These are phyloP conservation scores for Drosophila tani DNA, from an alignment of 1,140 invertebrate genomes.

Conservation along the genomic window DNA sequence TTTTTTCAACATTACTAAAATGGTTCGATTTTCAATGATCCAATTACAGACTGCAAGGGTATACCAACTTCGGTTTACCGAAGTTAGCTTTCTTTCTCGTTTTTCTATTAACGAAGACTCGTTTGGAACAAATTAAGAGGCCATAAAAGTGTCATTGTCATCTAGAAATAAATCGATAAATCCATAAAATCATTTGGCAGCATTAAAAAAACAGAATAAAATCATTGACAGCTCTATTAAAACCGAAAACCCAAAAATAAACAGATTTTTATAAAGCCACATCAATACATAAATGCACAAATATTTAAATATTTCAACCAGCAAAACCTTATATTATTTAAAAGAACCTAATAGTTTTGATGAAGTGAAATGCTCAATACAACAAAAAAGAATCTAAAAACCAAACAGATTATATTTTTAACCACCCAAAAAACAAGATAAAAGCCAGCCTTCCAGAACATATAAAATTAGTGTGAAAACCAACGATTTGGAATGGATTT, in stretches of 20 bases:
- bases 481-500: slow-evolving; percentile 14
- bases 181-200: background rate
- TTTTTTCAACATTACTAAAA: too few relatives aligned
- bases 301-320: background rate
- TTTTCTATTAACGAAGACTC: too few relatives aligned
- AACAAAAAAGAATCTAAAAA: background rate
- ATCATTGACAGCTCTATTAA: background rate
- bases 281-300: background rate
- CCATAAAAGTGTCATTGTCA: background rate
- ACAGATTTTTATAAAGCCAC: background rate
- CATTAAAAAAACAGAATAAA: background rate
- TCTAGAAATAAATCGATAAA: too few relatives aligned
- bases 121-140: background rate
- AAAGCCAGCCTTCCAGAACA: background rate
- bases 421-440: background rate
- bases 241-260: background rate
- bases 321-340: background rate
- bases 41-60: too few relatives aligned
- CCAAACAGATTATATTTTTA: background rate
- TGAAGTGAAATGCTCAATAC: background rate
- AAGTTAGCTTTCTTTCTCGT: too few relatives aligned
- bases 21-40: too few relatives aligned
- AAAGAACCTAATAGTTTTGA: background rate
- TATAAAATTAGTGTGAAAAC: background rate
- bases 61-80: too few relatives aligned